These are phyloP conservation scores for Calycopis cecrops DNA, from an alignment of 1,140 invertebrate genomes.

Conservation along the genomic window DNA sequence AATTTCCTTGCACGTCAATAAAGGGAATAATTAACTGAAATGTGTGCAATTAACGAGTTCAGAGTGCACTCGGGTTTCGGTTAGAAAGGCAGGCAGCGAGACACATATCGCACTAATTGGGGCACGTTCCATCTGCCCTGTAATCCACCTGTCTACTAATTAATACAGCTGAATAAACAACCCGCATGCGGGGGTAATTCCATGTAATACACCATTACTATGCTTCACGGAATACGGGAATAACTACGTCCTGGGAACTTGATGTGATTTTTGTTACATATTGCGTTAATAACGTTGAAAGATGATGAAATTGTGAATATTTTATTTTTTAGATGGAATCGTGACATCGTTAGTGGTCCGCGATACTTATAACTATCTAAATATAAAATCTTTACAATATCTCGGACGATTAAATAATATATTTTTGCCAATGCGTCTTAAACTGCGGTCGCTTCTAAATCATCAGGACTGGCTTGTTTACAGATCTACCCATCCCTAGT, in stretches of 20 bases:
- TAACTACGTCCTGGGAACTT: conserved; percentile 9
- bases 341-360: too few species aligned
- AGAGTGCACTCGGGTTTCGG: conserved; percentile 2
- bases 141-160: conserved; percentile 60
- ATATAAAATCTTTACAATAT: too few species aligned
- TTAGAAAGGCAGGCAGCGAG: not conserved
- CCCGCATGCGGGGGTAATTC: conserved; percentile 38
- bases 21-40: too few species aligned
- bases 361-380: too few species aligned
- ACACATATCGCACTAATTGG: conserved; percentile 45
- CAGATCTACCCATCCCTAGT: too few species aligned
- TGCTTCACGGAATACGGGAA: conserved; percentile 11
- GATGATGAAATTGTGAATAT: too few species aligned
- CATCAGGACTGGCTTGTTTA: too few species aligned
- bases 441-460: too few species aligned
- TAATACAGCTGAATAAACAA: conserved; percentile 60
- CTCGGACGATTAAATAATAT: too few species aligned
- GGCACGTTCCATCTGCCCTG: conserved; percentile 47
- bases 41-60: not conserved
- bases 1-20: too few species aligned
- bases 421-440: not conserved
- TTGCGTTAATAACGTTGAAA: too few species aligned
- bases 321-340: too few species aligned
- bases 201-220: conserved; percentile 38
- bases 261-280: not conserved